Conservation (phyloP, 2,113 vertebrate genomes). For the Microcebus jonahi region DNA sequence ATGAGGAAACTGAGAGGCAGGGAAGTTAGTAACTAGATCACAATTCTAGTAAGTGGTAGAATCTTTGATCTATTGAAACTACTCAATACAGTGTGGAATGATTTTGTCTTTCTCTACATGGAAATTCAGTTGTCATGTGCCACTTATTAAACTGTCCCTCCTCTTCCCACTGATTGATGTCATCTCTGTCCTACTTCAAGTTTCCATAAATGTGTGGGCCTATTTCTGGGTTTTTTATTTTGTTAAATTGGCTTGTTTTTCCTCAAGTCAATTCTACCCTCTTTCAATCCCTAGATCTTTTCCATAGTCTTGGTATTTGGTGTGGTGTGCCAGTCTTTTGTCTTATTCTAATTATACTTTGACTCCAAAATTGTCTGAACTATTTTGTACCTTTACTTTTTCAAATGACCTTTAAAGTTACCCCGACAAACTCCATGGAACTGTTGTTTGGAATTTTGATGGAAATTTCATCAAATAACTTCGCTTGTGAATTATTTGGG, state of each 20-base stretch:
- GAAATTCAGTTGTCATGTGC: neutral
- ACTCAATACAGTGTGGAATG: neutral
- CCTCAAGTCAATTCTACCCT: neutral
- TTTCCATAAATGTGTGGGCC: neutral
- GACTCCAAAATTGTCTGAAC: neutral
- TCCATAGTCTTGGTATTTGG: neutral
- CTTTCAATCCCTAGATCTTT: neutral
- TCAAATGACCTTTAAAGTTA: neutral
- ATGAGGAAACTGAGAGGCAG: neutral
- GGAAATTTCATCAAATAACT: neutral
- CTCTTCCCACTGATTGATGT: neutral
- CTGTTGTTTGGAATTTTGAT: neutral
- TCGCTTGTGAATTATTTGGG: neutral
- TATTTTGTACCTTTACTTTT: neutral
- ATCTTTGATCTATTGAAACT: neutral
- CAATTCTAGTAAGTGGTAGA: neutral
- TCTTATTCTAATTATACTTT: constrained; percentile 9
- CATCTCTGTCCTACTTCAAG: neutral
- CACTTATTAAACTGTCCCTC: neutral
- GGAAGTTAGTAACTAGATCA: neutral
- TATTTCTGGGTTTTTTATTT: neutral
- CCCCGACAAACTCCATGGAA: neutral
- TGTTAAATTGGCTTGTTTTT: neutral
- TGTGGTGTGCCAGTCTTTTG: neutral
- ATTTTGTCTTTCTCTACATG: neutral